These are phyloP conservation scores for Ceratitis capitata DNA, from an alignment of 1,140 invertebrate genomes.

Conservation along the genomic window DNA sequence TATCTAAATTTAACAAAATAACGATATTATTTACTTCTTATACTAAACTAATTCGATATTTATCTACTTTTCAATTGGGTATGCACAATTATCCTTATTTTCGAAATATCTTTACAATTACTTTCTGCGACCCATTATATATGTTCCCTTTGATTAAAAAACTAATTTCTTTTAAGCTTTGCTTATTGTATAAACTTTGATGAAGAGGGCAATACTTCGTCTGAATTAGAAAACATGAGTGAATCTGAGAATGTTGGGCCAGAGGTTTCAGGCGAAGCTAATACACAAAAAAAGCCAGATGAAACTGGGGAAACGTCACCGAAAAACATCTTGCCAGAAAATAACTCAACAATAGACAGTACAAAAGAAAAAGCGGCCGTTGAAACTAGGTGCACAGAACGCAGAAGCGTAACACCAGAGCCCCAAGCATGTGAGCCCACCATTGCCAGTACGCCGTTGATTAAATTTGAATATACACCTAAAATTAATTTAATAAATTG, in stretches of 20 bases:
- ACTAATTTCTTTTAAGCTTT: conserved; percentile 48
- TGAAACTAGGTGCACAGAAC: not conserved
- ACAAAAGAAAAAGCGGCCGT: not conserved
- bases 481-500: conserved; percentile 57
- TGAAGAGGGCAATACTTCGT: conserved; percentile 58
- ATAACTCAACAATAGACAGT: not conserved
- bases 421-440: not conserved
- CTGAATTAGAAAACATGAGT: conserved; percentile 44
- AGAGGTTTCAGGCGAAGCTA: not conserved
- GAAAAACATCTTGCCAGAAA: not conserved
- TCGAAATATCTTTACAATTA: not conserved
- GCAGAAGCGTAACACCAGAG: conserved; percentile 43
- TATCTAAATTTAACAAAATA: too few relatives aligned
- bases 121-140: too few relatives aligned
- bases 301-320: not conserved
- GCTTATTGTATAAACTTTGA: conserved; percentile 58
- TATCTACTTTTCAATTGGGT: not conserved
- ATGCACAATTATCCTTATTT: not conserved
- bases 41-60: too few relatives aligned
- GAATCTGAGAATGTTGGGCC: not conserved
- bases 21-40: too few relatives aligned
- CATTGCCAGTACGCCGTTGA: not conserved
- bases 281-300: conserved; percentile 9
- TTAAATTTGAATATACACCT: conserved; percentile 44
- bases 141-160: too few relatives aligned